phyloP scores from a whole-genome alignment of 2,888 invertebrate species.

The Petrolisthes manimaculis region DNA sequence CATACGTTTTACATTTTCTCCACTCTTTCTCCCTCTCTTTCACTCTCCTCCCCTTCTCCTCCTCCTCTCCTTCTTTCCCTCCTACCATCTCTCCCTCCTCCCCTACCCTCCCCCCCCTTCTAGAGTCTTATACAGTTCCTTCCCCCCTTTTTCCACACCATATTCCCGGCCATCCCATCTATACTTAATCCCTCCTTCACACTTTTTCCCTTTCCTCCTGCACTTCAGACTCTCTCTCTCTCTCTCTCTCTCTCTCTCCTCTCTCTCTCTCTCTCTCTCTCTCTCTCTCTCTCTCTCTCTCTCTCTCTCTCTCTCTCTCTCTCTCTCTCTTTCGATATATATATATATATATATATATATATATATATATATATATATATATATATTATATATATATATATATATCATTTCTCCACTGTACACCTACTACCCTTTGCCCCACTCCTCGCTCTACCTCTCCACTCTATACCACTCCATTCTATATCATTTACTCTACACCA shows the following conservation, averaged over 20 bases:
- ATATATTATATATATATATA: too few species aligned
- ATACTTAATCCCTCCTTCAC: background rate
- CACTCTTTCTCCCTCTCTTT: background rate
- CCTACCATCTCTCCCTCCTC: background rate
- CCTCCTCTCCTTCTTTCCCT: background rate
- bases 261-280: background rate
- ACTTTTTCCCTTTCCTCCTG: background rate
- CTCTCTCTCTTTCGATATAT: too few species aligned
- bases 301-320: background rate
- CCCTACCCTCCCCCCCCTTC: background rate
- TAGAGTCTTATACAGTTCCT: background rate
- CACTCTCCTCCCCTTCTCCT: background rate
- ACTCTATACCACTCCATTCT: background rate
- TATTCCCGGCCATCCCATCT: background rate
- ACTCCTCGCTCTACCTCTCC: background rate
- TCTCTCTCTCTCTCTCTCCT: constrained; percentile 12
- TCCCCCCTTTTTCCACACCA: background rate
- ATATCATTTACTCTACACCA: background rate
- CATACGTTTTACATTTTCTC: background rate
- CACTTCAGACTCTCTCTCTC: background rate
- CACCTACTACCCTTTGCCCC: background rate
- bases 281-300: background rate
- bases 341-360: too few species aligned
- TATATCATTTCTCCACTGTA: background rate
- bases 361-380: too few species aligned